phyloP scores from a whole-genome alignment of 2,797 vertebrate species.

The Siniperca scherzeri region DNA sequence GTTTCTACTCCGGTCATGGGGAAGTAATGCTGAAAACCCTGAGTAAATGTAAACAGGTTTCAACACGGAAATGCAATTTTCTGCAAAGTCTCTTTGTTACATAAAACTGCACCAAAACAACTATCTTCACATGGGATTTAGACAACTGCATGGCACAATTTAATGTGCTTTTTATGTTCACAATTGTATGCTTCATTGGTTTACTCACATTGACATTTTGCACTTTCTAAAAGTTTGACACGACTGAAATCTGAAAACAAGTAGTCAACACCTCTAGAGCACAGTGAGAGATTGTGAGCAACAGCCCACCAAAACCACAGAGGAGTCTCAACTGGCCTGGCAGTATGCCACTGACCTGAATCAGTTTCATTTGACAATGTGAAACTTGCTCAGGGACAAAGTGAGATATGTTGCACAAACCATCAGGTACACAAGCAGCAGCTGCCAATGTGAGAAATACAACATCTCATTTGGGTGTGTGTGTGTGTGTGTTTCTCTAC shows the following conservation, averaged over 20 bases:
- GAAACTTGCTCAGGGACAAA: conserved; percentile 55
- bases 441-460: conserved; percentile 32
- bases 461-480: conserved; percentile 1
- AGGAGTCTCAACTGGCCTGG: conserved; percentile 64
- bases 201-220: neutral
- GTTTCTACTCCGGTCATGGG: conserved; percentile 15
- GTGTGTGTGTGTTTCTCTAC: conserved; percentile 6
- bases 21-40: conserved; percentile 9
- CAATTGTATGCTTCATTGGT: neutral
- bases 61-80: conserved; percentile 11
- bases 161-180: neutral
- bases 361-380: conserved; percentile 50
- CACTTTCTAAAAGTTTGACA: neutral
- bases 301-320: conserved; percentile 57
- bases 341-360: conserved; percentile 57
- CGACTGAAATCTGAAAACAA: conserved; percentile 17
- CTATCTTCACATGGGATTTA: neutral
- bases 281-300: conserved; percentile 33
- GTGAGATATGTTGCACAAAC: conserved; percentile 31
- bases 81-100: neutral
- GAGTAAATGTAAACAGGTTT: conserved; percentile 19
- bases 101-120: conserved; percentile 3
- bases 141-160: neutral
- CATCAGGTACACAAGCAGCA: conserved; percentile 27
- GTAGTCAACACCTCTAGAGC: conserved; percentile 17